Evolutionary conservation across 2,888 invertebrate genomes (phyloP), one percentile per base, ranked within the genome.

Genomic region (Limnephilus marmoratus): DNA sequence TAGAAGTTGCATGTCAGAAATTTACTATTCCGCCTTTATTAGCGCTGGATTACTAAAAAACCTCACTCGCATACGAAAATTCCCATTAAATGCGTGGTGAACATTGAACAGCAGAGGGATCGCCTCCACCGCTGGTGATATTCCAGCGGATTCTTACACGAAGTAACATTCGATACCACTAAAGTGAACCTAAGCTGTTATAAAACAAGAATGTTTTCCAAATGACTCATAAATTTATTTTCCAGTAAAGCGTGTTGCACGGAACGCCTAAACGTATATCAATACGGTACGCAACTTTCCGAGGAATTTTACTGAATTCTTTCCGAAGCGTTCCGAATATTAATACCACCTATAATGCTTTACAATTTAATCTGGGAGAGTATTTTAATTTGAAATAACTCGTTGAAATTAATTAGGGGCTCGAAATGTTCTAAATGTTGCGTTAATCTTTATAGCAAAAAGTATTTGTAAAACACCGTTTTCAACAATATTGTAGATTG

Each of bases 171-270:
- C 68, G 68, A 15, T 68, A 34, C 24, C 68, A 34, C 31, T 68
- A 68, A 88, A 88, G 37, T 53, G 68, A 88, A 31, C 34, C 88
- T 53, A 15, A 53, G 31, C 87, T 87, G 88, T 88, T 88, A 68
- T 88, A 88, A 88, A 88, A 88, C 88, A 88, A 68, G 68, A 88
- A 88, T 88, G 88, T 88, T 88, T 88, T 88, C 37, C 29, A 88
- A 87, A 88, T 88, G 88, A 88, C 68, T 88, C 88, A 88, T 88
- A 68, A 88, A 88, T 88, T 88, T 88, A 29, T 88, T 68, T 88
- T 68, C 68, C 68, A n/a, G 88, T 49, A 68, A 53, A 68, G 88
- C 88, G 68, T 68, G 88, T 88, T 68, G 37, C 68, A 88, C 88
- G 88, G 18, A 68, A 68, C 68, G 68, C 88, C 34, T 88, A 88